Evolutionary conservation across 2,888 invertebrate genomes (phyloP), one percentile per base, ranked within the genome.

Genomic region (Dorcus parallelipipedus): DNA sequence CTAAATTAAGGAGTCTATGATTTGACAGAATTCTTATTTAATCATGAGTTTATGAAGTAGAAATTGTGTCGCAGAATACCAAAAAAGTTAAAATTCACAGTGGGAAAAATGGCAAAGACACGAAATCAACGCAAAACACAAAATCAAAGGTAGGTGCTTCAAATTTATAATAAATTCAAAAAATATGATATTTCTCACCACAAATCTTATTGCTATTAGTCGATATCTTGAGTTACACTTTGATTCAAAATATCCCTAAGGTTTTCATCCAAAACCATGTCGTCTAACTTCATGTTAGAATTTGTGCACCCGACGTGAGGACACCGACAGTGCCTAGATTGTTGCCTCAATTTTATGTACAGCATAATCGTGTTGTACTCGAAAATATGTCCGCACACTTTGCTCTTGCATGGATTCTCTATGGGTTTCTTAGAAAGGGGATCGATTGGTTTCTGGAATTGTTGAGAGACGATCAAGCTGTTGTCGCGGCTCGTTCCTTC

Each of bases 301-400:
- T 55, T 55, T 17, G 38, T 33, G 38, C 55, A 55, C 4, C 55
- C 55, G 41, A 55, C 49, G 20, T 55, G 49, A 20, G 55, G 55
- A 41, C 55, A 55, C 7, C 49, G 40, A 9, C 9, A 6, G 9
- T 23, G 49, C 33, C 6, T 6, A 33, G 26, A 33, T n/a, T 9
- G 9, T 42, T 49, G 49, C 3, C 49, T 49, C 8, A 33, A 49
- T 8, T 42, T 49, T 26, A 55, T 49, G 9, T 55, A 55, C 38
- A 6, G 3, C n/a, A 40, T 14, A 9, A 55, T 55, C 3, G 41
- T 17, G 20, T 42, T 41, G 14, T 55, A 42, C 38, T 55, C 55
- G 42, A 49, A 55, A 10, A 42, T 17, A 41, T 55, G 55, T 9
- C 55, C 55, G 7, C 55, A 55, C 4, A 49, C 49, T 49, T 33